Conservation (phyloP, 2,797 vertebrate genomes). For the Zenarchopterus dispar region DNA sequence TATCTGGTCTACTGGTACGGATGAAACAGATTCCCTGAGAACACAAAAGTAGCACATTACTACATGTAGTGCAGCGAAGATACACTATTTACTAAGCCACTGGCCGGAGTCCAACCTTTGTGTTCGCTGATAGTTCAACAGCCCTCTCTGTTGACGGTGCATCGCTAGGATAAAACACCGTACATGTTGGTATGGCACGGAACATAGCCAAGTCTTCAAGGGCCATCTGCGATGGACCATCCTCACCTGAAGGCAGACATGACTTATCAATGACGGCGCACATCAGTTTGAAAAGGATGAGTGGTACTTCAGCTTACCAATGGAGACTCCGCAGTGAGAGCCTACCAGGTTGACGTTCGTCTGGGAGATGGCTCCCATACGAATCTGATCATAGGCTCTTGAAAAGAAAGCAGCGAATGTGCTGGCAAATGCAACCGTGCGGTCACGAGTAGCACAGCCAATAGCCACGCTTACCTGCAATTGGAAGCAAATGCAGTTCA, state of each 20-base stretch:
- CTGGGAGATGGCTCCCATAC: constrained; percentile 87
- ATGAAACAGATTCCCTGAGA: constrained; percentile 91
- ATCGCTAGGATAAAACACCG: constrained; percentile 91
- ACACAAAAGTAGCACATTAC: not conserved
- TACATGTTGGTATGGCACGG: constrained; percentile 87
- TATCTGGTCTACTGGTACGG: constrained; percentile 87
- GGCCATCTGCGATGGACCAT: constrained; percentile 91
- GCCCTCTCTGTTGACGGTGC: constrained; percentile 87
- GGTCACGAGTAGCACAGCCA: constrained; percentile 86
- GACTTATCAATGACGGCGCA: too few species aligned
- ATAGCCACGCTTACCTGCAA: constrained; percentile 88
- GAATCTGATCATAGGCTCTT: constrained; percentile 89
- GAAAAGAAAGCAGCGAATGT: constrained; percentile 88
- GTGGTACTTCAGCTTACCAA: constrained; percentile 77
- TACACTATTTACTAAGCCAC: not conserved
- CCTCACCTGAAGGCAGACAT: constrained; percentile 79
- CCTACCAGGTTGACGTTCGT: constrained; percentile 88
- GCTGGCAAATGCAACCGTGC: constrained; percentile 86
- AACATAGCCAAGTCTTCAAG: constrained; percentile 93
- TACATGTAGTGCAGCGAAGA: not conserved
- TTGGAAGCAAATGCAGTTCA: constrained; percentile 7
- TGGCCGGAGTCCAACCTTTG: constrained; percentile 73
- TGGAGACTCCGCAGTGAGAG: constrained; percentile 89
- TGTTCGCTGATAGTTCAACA: constrained; percentile 86
- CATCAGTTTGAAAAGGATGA: not conserved